Evolutionary conservation across 1,140 invertebrate genomes (phyloP), one percentile per base, ranked within the genome.

Genomic region (Centruroides sculpturatus): DNA sequence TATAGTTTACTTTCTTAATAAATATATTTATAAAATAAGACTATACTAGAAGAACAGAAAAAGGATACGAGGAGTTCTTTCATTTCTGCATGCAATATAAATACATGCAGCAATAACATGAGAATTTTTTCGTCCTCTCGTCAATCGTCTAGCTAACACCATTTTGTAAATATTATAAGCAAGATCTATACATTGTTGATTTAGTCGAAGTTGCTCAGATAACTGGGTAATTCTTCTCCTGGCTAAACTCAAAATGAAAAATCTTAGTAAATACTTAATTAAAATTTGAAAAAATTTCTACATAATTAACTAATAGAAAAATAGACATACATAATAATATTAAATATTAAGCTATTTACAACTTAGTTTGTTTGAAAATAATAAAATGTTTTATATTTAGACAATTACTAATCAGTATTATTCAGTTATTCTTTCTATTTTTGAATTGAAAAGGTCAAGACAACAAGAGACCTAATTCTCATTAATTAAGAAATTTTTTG

Each of bases 121-220:
- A n/a, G 82, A 81, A 67, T 88, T 85, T 64, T 86, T 90, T 35
- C 95, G 77, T 47, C 96, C 96, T 69, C 91, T 82, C 0, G 94
- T 98, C 34, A 98, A 76, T 70, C 92, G 83, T 64, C 84, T 74
- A 55, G 79, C 80, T n/a, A 97, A 73, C 41, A 93, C 95, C 85
- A 98, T 87, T 78, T 95, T 97, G 73, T 95, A 99, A 75, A 97
- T 97, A 70, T 91, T 93, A 65, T 89, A 87, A 5, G 94, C 89
- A 34, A 86, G 93, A 59, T 97, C 92, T 55, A 95, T 85, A 69
- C 85, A 92, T 69, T 93, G 87, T 67, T 91, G 84, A 70, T 91
- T 94, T 48, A 98, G 77, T 34, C 84, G 70, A 35, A 78, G 59
- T 60, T 75, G 73, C 8, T 67, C 67, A 55, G 73, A 75, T 23